phyloP scores from a whole-genome alignment of 2,797 vertebrate genomes.

The Melanotaenia boesemani region DNA sequence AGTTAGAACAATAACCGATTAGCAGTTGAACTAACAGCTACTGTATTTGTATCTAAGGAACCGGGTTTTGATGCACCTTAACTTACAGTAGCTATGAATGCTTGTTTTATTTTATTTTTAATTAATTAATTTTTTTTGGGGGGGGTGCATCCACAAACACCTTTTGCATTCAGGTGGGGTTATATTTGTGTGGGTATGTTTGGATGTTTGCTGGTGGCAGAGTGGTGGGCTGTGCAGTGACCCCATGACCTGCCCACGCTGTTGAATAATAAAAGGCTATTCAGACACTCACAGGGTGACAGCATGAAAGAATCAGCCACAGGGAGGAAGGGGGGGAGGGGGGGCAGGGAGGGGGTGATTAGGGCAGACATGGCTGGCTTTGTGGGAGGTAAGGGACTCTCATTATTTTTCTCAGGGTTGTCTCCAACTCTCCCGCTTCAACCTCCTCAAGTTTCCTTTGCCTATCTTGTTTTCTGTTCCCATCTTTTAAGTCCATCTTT shows the following conservation, averaged over 20 bases:
- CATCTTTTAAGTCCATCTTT: conserved; percentile 42
- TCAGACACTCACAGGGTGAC: conserved; percentile 74
- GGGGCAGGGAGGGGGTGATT: conserved; percentile 8
- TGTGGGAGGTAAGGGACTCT: conserved; percentile 80
- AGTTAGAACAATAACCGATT: not conserved
- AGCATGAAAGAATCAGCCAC: conserved; percentile 77
- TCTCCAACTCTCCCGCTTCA: conserved; percentile 36
- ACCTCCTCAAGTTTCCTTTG: conserved; percentile 46
- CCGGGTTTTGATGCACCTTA: not conserved
- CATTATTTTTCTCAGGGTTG: conserved; percentile 66
- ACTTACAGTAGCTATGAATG: conserved; percentile 28
- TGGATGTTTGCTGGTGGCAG: conserved; percentile 76
- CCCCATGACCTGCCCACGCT: conserved; percentile 74
- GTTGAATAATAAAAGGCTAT: conserved; percentile 84
- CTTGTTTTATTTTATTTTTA: conserved; percentile 27
- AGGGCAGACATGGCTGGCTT: conserved; percentile 64
- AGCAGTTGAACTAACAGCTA: not conserved
- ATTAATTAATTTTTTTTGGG: not conserved
- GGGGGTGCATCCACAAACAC: conserved; percentile 32
- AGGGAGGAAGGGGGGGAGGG: conserved; percentile 6
- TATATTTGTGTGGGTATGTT: conserved; percentile 48
- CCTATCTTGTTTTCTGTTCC: conserved; percentile 44
- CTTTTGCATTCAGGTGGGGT: conserved; percentile 40
- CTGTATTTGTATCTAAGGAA: not conserved
- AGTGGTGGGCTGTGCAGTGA: conserved; percentile 62